phyloP scores from a whole-genome alignment of 2,888 invertebrate genomes.

The Synanthedon tipuliformis region DNA sequence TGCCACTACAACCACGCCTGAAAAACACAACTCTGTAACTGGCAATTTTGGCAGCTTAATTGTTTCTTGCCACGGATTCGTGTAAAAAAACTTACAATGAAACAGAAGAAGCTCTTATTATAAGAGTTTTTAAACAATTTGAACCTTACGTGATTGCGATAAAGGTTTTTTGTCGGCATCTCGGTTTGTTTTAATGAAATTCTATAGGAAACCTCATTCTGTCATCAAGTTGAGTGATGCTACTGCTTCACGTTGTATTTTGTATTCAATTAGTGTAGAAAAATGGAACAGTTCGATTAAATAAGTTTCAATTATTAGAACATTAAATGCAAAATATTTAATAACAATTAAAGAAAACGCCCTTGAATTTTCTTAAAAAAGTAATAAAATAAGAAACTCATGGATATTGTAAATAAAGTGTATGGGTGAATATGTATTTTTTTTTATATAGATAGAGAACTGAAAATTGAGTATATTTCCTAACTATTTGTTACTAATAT shows the following conservation, averaged over 20 bases:
- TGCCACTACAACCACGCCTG: conserved; percentile 1
- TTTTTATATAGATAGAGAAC: no score
- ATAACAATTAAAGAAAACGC: no score
- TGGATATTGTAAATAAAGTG: no score
- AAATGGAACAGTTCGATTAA: no score
- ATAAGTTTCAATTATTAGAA: no score
- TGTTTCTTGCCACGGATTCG: conserved; percentile 8
- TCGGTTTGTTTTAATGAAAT: background rate
- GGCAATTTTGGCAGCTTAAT: conserved; percentile 13
- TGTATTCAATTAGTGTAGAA: background rate
- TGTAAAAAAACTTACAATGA: background rate
- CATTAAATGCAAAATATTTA: no score
- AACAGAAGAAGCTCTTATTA: background rate
- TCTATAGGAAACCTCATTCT: background rate
- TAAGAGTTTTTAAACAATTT: background rate
- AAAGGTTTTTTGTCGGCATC: background rate
- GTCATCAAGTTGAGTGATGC: background rate
- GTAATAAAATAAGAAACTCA: no score
- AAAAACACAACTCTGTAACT: conserved; percentile 5
- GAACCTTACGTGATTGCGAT: background rate
- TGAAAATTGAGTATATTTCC: no score
- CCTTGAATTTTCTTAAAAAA: no score
- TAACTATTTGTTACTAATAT: no score
- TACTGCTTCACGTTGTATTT: background rate
- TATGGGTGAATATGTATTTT: no score